Base-by-base conservation (phyloP, 2,888 invertebrate genomes). In the Homarus gammarus region DNA sequence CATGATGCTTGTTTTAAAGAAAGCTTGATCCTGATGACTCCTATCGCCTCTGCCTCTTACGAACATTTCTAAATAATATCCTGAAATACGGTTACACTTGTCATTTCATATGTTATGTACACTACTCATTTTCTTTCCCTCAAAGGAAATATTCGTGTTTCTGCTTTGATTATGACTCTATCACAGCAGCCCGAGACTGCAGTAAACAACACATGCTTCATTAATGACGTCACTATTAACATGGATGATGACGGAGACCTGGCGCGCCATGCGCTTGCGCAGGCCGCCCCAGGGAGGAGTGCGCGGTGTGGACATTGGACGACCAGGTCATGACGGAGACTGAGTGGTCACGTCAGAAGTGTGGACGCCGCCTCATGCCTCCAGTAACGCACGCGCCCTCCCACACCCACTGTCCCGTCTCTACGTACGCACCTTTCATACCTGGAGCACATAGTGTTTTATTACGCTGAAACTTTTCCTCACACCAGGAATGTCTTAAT, bases 1-100 rank as follows among this genome's bases (percentile, higher is more conserved):
- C 83, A 83, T 83, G 61, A 81, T 64, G 10, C 64, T 81, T 22
- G 64, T 31, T n/a, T 64, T 56, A 44, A 49, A 6, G n/a, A 64
- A 27, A 27, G 31, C 6, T 56, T 51, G 78, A 18, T 38, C 38
- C 38, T 38, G 18, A 36, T 70, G 31, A 70, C 15, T 33, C n/a
- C n/a, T n/a, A 38, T 72, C 72, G 33, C 15, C 8, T 38, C 40
- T 38, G 2, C 27, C 44, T 27, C 40, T 75, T 12, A 38, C 44
- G 36, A 75, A 44, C 75, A 44, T 40, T 2, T 22, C 1, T 15
- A 31, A 15, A 15, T 70, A 27, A 70, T 70, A 15, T 27, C 70
- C 31, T 70, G 31, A 27, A 27, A 70, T 31, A 10, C 31, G 36
- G 36, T 2, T 27, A 15, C 31, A 70, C 31, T 27, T 33, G 70